Base-by-base conservation (phyloP, 2,888 invertebrate species). In the Octonoba sinensis region DNA sequence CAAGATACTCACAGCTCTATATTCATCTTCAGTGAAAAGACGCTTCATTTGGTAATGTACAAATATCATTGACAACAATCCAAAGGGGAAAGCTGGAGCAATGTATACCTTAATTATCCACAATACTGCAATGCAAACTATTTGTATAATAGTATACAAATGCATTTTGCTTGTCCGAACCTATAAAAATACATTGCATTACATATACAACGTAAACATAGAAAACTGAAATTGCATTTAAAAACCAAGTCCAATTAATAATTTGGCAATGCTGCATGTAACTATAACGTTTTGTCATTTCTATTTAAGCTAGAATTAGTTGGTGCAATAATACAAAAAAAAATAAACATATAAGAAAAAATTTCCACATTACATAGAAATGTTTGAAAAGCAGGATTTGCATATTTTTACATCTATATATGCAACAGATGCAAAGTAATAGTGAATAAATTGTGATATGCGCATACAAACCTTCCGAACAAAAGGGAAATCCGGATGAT, bases 81-180 rank as follows among this genome's bases (percentile, higher is more conserved):
- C 95, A 90, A 99, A 97, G 3, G 98, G 98, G 88, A 98, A 94
- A 18, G 95, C 95, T 81, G 98, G 91, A 0, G 97, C 96, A 84
- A 95, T 93, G 70, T 91, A 91, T 3, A 96, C 95, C 89, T 98
- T 98, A 22, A 98, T 94, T 13, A 92, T 91, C 93, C 96, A 97
- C 73, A 98, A 90, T 24, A 94, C 85, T 1, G 91, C 91, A 86
- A 98, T 91, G 86, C 95, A 94, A 2, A 92, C 87, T 74, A 95
- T 89, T 90, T 98, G 98, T 85, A 96, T 92, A 59, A 93, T 87
- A 0, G 98, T 99, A 90, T 93, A 97, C 85, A 95, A 87, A 90
- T 97, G 95, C 96, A 98, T 95, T 89, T 95, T 95, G 89, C 93
- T 91, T 0, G 96, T 95, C 84, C 93, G 93, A 56, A 97, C 94